A percentile compares a stretch with the other conserved stretches of the same genome.
Conservation (phyloP, 2,888 invertebrate species). For the Allygus modestus region DNA sequence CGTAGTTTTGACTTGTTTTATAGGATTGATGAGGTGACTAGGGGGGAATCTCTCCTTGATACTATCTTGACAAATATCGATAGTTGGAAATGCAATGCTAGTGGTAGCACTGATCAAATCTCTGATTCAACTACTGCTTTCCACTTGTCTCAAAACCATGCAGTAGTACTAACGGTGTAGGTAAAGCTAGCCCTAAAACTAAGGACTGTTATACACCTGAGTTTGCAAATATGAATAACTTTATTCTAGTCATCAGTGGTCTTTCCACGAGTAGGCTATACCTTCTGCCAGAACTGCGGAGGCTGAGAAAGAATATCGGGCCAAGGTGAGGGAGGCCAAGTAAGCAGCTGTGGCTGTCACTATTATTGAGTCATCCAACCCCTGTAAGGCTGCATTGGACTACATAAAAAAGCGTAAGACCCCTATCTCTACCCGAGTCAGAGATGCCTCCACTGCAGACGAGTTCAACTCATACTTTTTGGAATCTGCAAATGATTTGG, state of each 20-base stretch:
- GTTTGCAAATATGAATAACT: neutral
- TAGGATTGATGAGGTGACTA: neutral
- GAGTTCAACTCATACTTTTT: neutral
- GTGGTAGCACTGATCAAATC: neutral
- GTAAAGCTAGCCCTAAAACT: neutral
- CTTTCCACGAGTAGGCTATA: neutral
- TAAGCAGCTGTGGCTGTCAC: neutral
- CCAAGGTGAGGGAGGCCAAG: conserved; percentile 7
- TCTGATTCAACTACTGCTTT: neutral
- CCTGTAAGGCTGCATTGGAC: conserved; percentile 50
- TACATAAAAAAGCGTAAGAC: conserved; percentile 22
- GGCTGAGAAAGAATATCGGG: conserved; percentile 8
- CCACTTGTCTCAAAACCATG: neutral
- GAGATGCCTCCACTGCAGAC: neutral
- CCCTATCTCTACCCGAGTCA: neutral
- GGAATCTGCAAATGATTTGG: neutral
- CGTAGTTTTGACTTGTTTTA: neutral
- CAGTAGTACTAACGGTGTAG: neutral
- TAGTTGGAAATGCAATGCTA: neutral
- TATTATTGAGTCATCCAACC: conserved; percentile 3
- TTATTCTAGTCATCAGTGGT: neutral
- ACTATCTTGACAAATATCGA: neutral
- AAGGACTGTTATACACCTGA: neutral
- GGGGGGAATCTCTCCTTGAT: neutral
- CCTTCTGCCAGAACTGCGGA: neutral